phyloP scores from a whole-genome alignment of 2,113 vertebrate species.

The Narcine bancroftii region DNA sequence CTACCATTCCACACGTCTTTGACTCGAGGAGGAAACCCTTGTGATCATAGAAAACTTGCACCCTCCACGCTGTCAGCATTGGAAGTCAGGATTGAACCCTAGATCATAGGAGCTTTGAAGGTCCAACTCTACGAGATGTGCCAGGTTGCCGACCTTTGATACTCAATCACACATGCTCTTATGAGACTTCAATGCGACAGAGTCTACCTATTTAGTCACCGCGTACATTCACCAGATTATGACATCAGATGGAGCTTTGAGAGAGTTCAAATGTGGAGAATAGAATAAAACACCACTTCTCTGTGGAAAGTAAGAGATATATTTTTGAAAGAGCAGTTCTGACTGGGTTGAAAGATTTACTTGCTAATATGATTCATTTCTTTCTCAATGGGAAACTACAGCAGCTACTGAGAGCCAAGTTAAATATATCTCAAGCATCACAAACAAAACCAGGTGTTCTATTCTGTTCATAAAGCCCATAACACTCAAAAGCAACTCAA shows the following conservation, averaged over 20 bases:
- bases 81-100: no score
- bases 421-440: constrained; percentile 10
- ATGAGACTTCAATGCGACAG: neutral
- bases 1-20: no score
- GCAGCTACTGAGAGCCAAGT: neutral
- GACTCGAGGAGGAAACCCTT: no score
- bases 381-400: neutral
- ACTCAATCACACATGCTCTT: neutral
- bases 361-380: neutral
- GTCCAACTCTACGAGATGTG: no score
- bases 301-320: neutral
- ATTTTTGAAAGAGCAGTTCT: neutral
- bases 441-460: neutral
- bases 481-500: neutral
- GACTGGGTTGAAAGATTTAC: neutral
- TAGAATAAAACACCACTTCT: neutral
- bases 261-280: neutral
- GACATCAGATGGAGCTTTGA: neutral
- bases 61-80: no score
- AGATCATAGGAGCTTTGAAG: no score
- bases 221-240: neutral
- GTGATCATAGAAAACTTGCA: no score
- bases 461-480: neutral
- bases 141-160: no score
- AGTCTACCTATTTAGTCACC: neutral